These are phyloP conservation scores for Linepithema humile DNA, from an alignment of 1,140 invertebrate species.

Conservation along the genomic window DNA sequence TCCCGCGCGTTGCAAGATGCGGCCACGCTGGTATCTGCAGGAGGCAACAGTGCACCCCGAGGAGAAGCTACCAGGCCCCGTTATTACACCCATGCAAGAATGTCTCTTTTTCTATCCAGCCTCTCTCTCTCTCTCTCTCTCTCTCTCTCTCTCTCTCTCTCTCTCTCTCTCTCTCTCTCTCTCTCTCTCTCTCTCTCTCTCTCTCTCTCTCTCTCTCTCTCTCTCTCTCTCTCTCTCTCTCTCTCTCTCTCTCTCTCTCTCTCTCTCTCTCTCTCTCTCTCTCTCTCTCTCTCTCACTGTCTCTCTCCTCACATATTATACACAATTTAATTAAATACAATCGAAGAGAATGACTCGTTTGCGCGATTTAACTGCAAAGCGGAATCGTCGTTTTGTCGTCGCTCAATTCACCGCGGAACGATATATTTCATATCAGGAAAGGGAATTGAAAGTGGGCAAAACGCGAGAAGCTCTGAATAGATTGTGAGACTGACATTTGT, in stretches of 20 bases:
- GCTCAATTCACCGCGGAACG: background rate
- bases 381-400: background rate
- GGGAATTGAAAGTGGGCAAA: background rate
- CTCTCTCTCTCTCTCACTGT: too few species aligned
- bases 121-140: too few species aligned
- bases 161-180: too few species aligned
- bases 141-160: too few species aligned
- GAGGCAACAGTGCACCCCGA: background rate
- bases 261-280: too few species aligned
- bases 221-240: too few species aligned
- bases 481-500: conserved; percentile 1
- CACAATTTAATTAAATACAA: conserved; percentile 51
- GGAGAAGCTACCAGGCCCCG: background rate
- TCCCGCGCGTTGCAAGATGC: conserved; percentile 63
- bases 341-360: background rate
- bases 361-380: background rate
- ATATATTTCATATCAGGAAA: background rate
- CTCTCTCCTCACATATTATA: too few species aligned
- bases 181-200: too few species aligned
- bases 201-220: too few species aligned
- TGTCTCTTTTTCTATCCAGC: background rate
- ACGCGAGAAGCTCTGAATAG: conserved; percentile 14
- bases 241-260: too few species aligned
- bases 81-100: conserved; percentile 2
- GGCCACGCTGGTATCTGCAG: conserved; percentile 54